Base-by-base conservation (phyloP, 2,888 invertebrate genomes). In the Melipona bicolor region DNA sequence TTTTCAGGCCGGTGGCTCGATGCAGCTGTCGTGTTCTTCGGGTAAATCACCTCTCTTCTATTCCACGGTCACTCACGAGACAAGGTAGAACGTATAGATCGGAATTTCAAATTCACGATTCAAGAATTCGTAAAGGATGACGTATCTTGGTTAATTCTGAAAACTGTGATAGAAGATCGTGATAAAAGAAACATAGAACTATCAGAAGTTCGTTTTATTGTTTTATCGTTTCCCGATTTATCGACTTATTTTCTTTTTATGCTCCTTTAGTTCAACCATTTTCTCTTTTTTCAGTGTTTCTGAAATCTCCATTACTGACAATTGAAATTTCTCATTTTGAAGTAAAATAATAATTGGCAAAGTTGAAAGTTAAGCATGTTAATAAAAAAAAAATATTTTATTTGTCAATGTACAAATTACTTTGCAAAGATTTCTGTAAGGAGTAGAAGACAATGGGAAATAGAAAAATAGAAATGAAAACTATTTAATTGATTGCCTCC, bases 21-120 rank as follows among this genome's bases (percentile, higher is more conserved):
- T 91, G 93, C 93, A 93, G 93, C 93, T 93, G 93, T 92, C 92
- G 92, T 86, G 85, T 90, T 89, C 88, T 80, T 87, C 91, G 91
- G 91, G 92, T 92, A 92, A 92, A 92, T 91, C 92, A 92, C 92
- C 92, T 92, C 92, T 92, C 91, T 85, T 91, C 88, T 91, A 90
- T 91, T 90, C 92, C 92, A 92, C 91, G 92, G 92, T 92, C 92
- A 91, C 90, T 85, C 89, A 81, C 88, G 83, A 87, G 84, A 88
- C 90, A 84, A 87, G 89, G 88, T 86, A 90, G 85, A 81, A 67
- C 78, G 70, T 65, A 69, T 70, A 80, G 77, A 77, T 84, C 54
- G 84, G 84, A 88, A 89, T 86, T 73, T 79, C 62, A 78, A 88
- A 83, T 81, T 83, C 77, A 75, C 79, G 54, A 81, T 36, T 75